These are phyloP conservation scores for Chrysolina americana DNA, from an alignment of 2,888 invertebrate genomes.

Conservation along the genomic window DNA sequence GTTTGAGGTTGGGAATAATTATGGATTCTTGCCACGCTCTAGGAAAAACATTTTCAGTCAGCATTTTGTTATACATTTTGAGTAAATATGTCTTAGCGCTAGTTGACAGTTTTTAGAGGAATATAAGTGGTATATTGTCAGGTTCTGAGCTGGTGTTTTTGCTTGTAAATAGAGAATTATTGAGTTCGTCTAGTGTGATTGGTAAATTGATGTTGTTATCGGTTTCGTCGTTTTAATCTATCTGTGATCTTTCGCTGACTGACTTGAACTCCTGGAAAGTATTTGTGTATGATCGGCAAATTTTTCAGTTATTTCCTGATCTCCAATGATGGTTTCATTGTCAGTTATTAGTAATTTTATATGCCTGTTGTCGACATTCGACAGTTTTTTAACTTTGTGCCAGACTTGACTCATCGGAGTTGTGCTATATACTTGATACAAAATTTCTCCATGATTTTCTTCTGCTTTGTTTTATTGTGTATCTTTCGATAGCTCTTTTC, in stretches of 20 bases:
- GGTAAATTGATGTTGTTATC: conserved; percentile 9
- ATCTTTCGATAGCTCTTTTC: no score
- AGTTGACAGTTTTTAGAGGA: conserved; percentile 4
- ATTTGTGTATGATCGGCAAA: no score
- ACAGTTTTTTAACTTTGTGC: no score
- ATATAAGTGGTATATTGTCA: conserved; percentile 8
- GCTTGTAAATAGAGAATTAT: no score
- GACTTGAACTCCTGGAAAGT: no score
- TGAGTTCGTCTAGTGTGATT: no score
- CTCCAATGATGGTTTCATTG: no score
- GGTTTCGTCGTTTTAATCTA: neutral
- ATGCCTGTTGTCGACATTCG: no score
- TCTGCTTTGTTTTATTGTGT: no score
- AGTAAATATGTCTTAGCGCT: conserved; percentile 17
- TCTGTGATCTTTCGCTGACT: conserved; percentile 2
- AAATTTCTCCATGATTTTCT: no score
- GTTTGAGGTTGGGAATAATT: conserved; percentile 30
- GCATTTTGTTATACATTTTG: conserved; percentile 13
- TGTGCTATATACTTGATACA: conserved; percentile 21
- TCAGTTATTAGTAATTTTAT: no score
- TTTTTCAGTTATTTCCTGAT: no score
- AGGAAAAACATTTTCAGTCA: conserved; percentile 10
- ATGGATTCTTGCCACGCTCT: conserved; percentile 23
- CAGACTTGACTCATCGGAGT: conserved; percentile 22
- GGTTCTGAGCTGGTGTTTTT: conserved; percentile 16